These are phyloP conservation scores for Perizoma affinitatum DNA, from an alignment of 2,888 invertebrate species.

Conservation along the genomic window DNA sequence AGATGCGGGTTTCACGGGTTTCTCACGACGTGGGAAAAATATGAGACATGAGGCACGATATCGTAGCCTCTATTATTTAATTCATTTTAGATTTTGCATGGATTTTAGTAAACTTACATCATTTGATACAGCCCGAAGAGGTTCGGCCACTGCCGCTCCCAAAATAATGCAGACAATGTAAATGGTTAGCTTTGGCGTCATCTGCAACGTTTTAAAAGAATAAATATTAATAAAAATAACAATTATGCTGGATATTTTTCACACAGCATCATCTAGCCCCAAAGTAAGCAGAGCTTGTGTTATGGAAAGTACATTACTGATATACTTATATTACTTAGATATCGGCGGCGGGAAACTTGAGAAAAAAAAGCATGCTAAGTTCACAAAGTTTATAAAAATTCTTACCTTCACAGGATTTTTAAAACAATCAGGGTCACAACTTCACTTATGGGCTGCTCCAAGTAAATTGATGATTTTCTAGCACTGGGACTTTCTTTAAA, in stretches of 20 bases:
- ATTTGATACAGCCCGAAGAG: conserved; percentile 11
- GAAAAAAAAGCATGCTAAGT: not conserved
- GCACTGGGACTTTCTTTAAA: conserved; percentile 14
- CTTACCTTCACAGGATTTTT: conserved; percentile 20
- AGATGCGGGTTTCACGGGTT: too few relatives aligned
- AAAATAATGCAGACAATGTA: conserved; percentile 15
- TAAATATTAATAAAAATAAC: not conserved
- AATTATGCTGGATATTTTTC: too few relatives aligned
- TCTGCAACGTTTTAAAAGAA: conserved; percentile 12
- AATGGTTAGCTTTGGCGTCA: conserved; percentile 15
- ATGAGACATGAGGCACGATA: too few relatives aligned
- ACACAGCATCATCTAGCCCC: too few relatives aligned
- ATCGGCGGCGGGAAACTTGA: too few relatives aligned
- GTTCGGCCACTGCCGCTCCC: conserved; percentile 20
- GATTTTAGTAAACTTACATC: conserved; percentile 19
- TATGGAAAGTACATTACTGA: too few relatives aligned
- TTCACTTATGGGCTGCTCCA: conserved; percentile 11
- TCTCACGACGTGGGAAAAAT: too few relatives aligned
- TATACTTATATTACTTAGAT: not conserved
- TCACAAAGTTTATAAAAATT: not conserved
- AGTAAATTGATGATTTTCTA: conserved; percentile 16
- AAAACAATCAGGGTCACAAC: not conserved
- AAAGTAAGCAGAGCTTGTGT: too few relatives aligned
- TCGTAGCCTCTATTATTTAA: too few relatives aligned
- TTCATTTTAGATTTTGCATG: too few relatives aligned